A percentile compares a stretch with the other conserved stretches of the same genome.
phyloP scores from a whole-genome alignment of 2,113 vertebrate genomes.

The Acrocephalus kingi region DNA sequence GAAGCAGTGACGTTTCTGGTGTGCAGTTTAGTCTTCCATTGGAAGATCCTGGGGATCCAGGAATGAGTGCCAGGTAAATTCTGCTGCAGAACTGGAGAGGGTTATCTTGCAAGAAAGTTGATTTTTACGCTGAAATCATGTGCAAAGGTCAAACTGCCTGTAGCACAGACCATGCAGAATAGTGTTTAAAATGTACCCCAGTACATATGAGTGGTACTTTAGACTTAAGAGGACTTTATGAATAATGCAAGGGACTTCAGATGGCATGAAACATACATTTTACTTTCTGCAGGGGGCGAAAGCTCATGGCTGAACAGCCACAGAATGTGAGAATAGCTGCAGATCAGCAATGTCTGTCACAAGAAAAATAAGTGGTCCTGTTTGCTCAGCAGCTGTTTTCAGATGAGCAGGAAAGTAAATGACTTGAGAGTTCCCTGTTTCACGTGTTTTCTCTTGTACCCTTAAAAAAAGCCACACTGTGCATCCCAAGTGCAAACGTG shows the following conservation, averaged over 20 bases:
- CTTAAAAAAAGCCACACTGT: background rate
- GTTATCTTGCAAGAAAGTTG: background rate
- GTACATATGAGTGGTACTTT: background rate
- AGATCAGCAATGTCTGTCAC: background rate
- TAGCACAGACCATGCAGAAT: background rate
- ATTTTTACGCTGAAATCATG: background rate
- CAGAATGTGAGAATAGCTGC: background rate
- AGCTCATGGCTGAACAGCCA: background rate
- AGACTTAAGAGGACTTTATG: background rate
- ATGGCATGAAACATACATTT: background rate
- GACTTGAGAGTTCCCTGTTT: background rate
- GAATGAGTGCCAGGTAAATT: background rate
- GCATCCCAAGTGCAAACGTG: background rate
- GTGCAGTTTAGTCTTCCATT: background rate
- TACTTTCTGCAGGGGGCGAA: background rate
- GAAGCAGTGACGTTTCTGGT: background rate
- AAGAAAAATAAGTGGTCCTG: background rate
- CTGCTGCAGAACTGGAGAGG: background rate
- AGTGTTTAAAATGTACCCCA: background rate
- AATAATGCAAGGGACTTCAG: background rate
- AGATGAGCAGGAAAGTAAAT: background rate
- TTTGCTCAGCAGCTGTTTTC: background rate
- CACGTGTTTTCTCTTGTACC: background rate
- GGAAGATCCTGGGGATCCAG: background rate
- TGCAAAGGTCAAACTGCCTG: background rate